Conservation (phyloP, 2,797 vertebrate genomes). For the Neosalanx taihuensis region DNA sequence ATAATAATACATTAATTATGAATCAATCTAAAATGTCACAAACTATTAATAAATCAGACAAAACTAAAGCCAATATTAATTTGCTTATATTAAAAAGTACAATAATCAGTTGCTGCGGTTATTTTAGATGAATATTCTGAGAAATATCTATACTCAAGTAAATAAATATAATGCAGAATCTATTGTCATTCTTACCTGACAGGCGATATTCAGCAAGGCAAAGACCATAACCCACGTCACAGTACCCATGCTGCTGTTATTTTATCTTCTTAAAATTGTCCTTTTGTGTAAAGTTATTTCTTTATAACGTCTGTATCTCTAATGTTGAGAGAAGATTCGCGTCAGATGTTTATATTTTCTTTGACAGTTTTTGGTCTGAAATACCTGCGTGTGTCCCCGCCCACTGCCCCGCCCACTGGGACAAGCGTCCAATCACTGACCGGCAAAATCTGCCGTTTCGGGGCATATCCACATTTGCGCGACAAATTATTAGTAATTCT, state of each 20-base stretch:
- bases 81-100: too few relatives aligned
- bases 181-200: conserved; percentile 63
- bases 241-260: conserved; percentile 43
- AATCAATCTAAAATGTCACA: background rate
- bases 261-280: conserved; percentile 20
- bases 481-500: background rate
- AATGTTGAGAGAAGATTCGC: conserved; percentile 26
- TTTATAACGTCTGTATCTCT: conserved; percentile 22
- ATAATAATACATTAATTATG: conserved; percentile 9
- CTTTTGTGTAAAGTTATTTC: conserved; percentile 22
- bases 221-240: conserved; percentile 55
- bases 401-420: conserved; percentile 54
- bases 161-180: background rate
- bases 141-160: background rate
- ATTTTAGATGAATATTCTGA: too few relatives aligned
- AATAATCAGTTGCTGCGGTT: too few relatives aligned
- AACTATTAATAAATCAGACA: conserved; percentile 8
- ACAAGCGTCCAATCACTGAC: conserved; percentile 49
- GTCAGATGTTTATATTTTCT: conserved; percentile 39
- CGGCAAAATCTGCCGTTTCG: conserved; percentile 27
- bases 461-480: background rate
- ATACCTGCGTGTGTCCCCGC: conserved; percentile 51
- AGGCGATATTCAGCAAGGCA: conserved; percentile 50
- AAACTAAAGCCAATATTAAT: too few relatives aligned
- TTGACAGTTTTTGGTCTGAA: conserved; percentile 42